Evolutionary conservation across 2,888 invertebrate genomes (phyloP), one percentile per base, ranked within the genome.

Genomic region (Sisyra nigra): DNA sequence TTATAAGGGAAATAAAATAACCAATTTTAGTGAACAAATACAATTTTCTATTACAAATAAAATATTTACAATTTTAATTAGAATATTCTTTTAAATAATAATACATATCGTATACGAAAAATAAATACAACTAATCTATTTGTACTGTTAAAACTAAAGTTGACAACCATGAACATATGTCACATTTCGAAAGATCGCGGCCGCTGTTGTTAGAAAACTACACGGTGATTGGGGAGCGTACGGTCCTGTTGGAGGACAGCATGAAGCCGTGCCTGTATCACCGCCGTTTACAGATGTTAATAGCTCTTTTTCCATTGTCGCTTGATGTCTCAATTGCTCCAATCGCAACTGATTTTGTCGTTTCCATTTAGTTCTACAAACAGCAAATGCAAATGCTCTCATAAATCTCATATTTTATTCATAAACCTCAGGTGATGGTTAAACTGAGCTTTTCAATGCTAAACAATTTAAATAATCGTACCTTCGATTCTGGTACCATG

Each of bases 401-500:
- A 38, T 9, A 11, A 11, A 18, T 9, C 3, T 19, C 15, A 14
- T 15, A 17, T 17, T 37, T 15, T 37, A 15, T 17, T 11, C 17
- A 37, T 37, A 24, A 24, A 24, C 5, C 24, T 24, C 24, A 24
- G 24, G 24, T 24, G 24, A 24, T 24, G 24, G 7, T 24, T 24
- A 24, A 3, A 7, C 7, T 24, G 24, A 24, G 24, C 24, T 24
- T 24, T 24, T 24, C n/a, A n/a, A n/a, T n/a, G n/a, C n/a, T n/a
- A n/a, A n/a, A n/a, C n/a, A 30, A 30, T 10, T 8, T 8, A 30
- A 30, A 30, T 8, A 30, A 30, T 45, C 62, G 63, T 53, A 86
- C 87, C 86, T 74, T 61, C 87, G 69, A 56, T 88, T 88, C 63
- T 88, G 87, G 54, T 87, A 93, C 92, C 93, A 93, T 2, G 93